These are phyloP conservation scores for Boloria selene DNA, from an alignment of 2,888 invertebrate species.

Conservation along the genomic window DNA sequence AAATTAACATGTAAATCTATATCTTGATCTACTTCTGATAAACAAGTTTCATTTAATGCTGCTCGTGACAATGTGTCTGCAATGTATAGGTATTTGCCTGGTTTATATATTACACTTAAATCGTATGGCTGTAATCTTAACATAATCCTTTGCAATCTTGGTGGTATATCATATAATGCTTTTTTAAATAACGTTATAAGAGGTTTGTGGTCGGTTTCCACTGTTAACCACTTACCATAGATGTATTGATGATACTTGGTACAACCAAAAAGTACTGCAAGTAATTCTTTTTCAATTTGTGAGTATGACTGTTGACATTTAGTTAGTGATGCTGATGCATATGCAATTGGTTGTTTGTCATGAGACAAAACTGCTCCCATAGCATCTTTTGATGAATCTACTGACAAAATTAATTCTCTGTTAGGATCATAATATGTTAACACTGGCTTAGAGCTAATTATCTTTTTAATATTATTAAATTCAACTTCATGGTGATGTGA, in stretches of 20 bases:
- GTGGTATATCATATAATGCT: not conserved
- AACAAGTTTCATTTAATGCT: too few species aligned
- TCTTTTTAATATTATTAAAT: too few species aligned
- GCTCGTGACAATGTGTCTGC: too few species aligned
- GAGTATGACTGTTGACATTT: constrained; percentile 25
- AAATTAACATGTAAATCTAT: too few species aligned
- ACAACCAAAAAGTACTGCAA: constrained; percentile 38
- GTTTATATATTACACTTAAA: too few species aligned
- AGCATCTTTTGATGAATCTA: not conserved
- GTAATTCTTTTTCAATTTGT: constrained; percentile 32
- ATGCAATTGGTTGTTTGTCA: constrained; percentile 31
- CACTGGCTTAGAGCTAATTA: too few species aligned
- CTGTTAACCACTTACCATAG: not conserved
- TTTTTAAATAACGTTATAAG: not conserved
- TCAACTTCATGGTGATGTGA: too few species aligned
- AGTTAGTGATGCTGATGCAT: constrained; percentile 34
- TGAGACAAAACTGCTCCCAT: constrained; percentile 32
- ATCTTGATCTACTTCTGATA: too few species aligned
- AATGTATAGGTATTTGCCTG: too few species aligned
- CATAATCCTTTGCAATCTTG: not conserved
- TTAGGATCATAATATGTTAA: too few species aligned
- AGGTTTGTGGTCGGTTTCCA: not conserved
- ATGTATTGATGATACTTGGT: not conserved
- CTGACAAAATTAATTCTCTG: too few species aligned
- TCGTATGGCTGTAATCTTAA: not conserved